phyloP scores from a whole-genome alignment of 1,140 invertebrate genomes.

The Polypedilum vanderplanki region DNA sequence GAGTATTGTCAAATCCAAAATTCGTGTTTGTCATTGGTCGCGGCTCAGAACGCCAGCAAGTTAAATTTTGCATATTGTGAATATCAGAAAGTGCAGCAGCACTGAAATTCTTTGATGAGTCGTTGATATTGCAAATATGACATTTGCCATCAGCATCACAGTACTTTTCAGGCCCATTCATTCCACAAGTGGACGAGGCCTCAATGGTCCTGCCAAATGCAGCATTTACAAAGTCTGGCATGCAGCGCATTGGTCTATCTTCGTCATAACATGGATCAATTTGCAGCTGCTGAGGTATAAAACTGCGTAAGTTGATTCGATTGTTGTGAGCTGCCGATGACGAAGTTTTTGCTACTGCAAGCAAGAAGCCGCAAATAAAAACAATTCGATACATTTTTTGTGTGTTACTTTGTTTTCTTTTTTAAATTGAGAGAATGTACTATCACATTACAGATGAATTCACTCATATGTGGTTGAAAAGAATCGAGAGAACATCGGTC shows the following conservation, averaged over 20 bases:
- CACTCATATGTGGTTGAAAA: background rate
- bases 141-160: slow-evolving; percentile 66
- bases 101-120: slow-evolving; percentile 68
- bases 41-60: slow-evolving; percentile 93
- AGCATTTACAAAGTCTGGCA: slow-evolving; percentile 97
- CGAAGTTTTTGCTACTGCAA: background rate
- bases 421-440: background rate
- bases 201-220: slow-evolving; percentile 83
- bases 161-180: slow-evolving; percentile 56
- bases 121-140: slow-evolving; percentile 79
- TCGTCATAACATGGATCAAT: slow-evolving; percentile 86
- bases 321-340: background rate
- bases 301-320: slow-evolving; percentile 35
- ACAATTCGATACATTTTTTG: background rate
- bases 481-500: too few species aligned
- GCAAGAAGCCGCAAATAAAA: background rate
- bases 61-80: slow-evolving; percentile 93
- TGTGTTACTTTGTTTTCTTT: background rate
- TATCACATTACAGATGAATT: slow-evolving; percentile 7
- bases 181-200: slow-evolving; percentile 86
- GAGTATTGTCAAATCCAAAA: slow-evolving; percentile 52
- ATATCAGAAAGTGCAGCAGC: slow-evolving; percentile 83
- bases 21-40: slow-evolving; percentile 57
- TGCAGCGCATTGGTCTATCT: slow-evolving; percentile 70
- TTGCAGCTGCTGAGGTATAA: slow-evolving; percentile 34